Base-by-base conservation (phyloP, 2,113 vertebrate species). In the Mus pahari region DNA sequence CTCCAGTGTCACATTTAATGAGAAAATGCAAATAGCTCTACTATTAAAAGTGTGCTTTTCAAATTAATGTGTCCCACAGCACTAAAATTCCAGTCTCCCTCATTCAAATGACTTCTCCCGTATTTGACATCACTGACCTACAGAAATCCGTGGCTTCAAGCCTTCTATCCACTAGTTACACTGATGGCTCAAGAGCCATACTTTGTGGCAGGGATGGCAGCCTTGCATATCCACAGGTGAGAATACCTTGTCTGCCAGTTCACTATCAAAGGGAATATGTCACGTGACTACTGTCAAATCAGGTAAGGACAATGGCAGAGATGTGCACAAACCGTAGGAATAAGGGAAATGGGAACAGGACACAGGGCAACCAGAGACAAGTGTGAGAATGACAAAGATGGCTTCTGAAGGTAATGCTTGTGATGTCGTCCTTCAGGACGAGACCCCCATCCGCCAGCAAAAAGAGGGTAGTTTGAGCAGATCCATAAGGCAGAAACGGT, bases 341-440 rank as follows among this genome's bases (percentile, higher is more conserved):
- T 2, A 3, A 0, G 0, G 7, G 55, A 14, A 2, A 17, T 20
- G 28, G 9, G 87, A 33, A 9, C 50, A 60, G 68, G 26, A 7
- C n/a, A 26, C 66, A 31, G 28, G 26, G 12, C 60, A 66, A 42
- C 71, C 74, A 36, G 86, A 55, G 74, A 83, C 71, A 89, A 68
- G 53, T 77, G 45, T 86, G 26, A 89, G 24, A 50, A 26, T 33
- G 36, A 81, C 77, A 62, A 24, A 7, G 39, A 33, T 20, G 33
- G 77, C 78, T 94, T 96, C 86, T 7, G 4, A 83, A 92, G 89
- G 53, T 91, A 83, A 78, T 55, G 91, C 70, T 64, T 89, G 88
- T 86, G n/a, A n/a, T n/a, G 33, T 53, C 28, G n/a, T 48, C 45
- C 74, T 93, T 82, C 66, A 84, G 89, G 71, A 84, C 26, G n/a